phyloP scores from a whole-genome alignment of 2,113 vertebrate species.

The Tachysurus fulvidraco region DNA sequence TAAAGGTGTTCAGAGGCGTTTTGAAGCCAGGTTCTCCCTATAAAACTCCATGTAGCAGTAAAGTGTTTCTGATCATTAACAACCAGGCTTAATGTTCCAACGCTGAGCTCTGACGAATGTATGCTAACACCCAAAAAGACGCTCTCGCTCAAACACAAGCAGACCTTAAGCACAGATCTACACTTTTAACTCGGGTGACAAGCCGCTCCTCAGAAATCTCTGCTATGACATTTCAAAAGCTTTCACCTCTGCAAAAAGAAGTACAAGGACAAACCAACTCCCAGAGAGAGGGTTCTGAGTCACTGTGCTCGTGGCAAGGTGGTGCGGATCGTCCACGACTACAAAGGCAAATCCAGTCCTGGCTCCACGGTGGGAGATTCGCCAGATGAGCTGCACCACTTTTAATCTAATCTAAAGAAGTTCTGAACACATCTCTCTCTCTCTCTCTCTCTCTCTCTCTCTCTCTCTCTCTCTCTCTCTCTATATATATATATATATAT shows the following conservation, averaged over 20 bases:
- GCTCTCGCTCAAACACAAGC: background rate
- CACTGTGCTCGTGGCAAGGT: conserved; percentile 30
- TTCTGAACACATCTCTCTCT: background rate
- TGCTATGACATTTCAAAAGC: conserved; percentile 24
- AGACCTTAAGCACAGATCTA: background rate
- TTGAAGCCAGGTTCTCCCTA: background rate
- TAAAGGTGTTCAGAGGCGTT: background rate
- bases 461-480: too few relatives aligned
- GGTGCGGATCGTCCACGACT: background rate
- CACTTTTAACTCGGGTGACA: conserved; percentile 15
- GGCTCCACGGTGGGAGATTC: background rate
- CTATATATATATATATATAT: too few relatives aligned
- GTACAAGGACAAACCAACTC: conserved; percentile 20
- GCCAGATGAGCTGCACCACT: background rate
- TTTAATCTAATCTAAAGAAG: conserved; percentile 2
- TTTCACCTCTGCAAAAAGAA: conserved; percentile 11
- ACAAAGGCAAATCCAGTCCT: conserved; percentile 32
- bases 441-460: too few relatives aligned
- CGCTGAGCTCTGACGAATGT: background rate
- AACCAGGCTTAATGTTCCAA: background rate
- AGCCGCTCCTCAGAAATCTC: conserved; percentile 1
- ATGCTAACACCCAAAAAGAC: background rate
- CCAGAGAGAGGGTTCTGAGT: conserved; percentile 28
- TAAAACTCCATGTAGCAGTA: conserved; percentile 1
- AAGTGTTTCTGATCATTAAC: conserved; percentile 1